A percentile compares a stretch with the other conserved stretches of the same genome.
These are phyloP conservation scores for Neoarius graeffei DNA, from an alignment of 2,113 vertebrate species.

Conservation along the genomic window DNA sequence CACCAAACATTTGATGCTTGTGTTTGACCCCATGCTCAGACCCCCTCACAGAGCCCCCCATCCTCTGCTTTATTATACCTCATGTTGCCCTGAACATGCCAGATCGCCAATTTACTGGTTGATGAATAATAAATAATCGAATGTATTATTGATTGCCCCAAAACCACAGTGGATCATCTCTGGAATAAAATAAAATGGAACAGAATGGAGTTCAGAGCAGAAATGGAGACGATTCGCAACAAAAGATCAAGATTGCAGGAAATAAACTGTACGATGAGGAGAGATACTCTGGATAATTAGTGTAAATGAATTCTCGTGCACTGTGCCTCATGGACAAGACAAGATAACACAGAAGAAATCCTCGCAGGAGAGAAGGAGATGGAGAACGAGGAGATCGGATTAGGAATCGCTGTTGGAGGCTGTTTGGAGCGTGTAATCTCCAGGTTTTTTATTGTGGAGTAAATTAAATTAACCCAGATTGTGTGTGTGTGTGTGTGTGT, in stretches of 20 bases:
- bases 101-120: constrained; percentile 62
- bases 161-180: constrained; percentile 34
- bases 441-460: constrained; percentile 40
- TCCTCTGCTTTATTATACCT: constrained; percentile 64
- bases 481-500: neutral
- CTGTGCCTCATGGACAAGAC: neutral
- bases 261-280: constrained; percentile 18
- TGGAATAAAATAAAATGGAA: neutral
- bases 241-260: constrained; percentile 15
- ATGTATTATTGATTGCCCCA: constrained; percentile 51
- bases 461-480: constrained; percentile 50
- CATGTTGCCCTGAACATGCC: constrained; percentile 58
- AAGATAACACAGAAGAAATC: constrained; percentile 15
- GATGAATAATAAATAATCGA: constrained; percentile 51
- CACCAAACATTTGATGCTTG: neutral
- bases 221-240: neutral
- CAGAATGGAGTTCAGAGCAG: neutral
- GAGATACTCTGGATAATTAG: constrained; percentile 35
- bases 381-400: constrained; percentile 31
- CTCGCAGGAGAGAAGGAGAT: neutral
- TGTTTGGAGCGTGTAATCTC: constrained; percentile 40
- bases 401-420: constrained; percentile 20
- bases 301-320: constrained; percentile 31
- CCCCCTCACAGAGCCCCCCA: constrained; percentile 44
- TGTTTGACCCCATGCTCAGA: neutral